Conservation (phyloP, 1,140 invertebrate genomes). For the Macrocentrus cingulum region DNA sequence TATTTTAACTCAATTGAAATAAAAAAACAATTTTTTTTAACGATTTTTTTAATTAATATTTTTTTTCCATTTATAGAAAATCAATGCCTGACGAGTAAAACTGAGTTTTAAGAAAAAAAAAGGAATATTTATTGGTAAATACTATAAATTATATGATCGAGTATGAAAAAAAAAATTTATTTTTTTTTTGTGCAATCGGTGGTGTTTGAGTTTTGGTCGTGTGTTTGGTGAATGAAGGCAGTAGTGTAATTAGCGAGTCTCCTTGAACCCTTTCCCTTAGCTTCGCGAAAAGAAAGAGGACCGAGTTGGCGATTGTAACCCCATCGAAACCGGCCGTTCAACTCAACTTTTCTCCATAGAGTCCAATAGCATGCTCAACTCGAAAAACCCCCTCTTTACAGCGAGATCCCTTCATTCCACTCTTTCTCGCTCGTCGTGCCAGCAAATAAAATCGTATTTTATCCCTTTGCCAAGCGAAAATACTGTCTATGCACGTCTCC, state of each 20-base stretch:
- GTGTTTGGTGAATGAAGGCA: slow-evolving; percentile 7
- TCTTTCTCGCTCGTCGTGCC: slow-evolving; percentile 28
- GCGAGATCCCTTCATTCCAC: slow-evolving; percentile 4
- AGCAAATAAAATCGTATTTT: slow-evolving; percentile 59
- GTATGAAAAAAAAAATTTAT: no score
- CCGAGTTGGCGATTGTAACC: slow-evolving; percentile 25
- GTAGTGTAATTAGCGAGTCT: slow-evolving; percentile 10
- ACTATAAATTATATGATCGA: no score
- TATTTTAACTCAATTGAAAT: no score
- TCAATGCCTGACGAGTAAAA: no score
- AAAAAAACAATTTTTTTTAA: no score
- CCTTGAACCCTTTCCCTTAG: slow-evolving; percentile 6
- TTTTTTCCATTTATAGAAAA: no score
- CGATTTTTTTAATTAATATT: no score
- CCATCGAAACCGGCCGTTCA: slow-evolving; percentile 20
- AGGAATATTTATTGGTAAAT: no score
- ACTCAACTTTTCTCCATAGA: slow-evolving; percentile 17
- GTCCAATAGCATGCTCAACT: slow-evolving; percentile 1
- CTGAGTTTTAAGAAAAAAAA: no score
- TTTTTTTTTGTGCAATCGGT: no score
- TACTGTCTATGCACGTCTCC: slow-evolving; percentile 39
- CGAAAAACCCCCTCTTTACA: slow-evolving; percentile 11
- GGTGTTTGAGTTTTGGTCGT: neutral
- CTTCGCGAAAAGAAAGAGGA: slow-evolving; percentile 22
- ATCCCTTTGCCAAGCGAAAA: slow-evolving; percentile 54